A percentile compares a stretch with the other conserved stretches of the same genome.
Evolutionary conservation across 2,113 vertebrate genomes (phyloP).

Genomic region (Equus przewalskii): DNA sequence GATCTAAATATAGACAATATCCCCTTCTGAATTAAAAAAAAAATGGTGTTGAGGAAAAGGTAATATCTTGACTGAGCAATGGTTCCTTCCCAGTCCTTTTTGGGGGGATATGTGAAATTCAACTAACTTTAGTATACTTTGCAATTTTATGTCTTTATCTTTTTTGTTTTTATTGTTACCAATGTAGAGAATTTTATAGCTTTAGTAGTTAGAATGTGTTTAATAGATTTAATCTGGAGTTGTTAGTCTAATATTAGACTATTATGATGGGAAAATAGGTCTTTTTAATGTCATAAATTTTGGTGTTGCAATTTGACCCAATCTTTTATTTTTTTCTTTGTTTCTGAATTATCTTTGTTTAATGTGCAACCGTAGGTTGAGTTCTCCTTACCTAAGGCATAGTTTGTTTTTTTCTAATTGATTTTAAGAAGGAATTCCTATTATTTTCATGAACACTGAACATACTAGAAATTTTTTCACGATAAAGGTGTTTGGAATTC

Average conservation of each 20-base stretch:
- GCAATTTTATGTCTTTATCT: constrained; percentile 64
- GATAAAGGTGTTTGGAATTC: constrained; percentile 63
- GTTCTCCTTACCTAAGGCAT: constrained; percentile 59
- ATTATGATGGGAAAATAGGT: constrained; percentile 45
- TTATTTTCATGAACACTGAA: constrained; percentile 56
- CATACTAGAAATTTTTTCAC: constrained; percentile 37
- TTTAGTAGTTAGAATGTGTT: constrained; percentile 62
- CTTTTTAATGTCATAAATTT: constrained; percentile 61
- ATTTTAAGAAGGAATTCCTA: constrained; percentile 72
- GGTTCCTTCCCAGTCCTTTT: constrained; percentile 88
- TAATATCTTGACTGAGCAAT: constrained; percentile 98
- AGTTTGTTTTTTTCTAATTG: constrained; percentile 64
- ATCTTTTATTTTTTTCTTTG: constrained; percentile 9
- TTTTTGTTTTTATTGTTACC: constrained; percentile 69
- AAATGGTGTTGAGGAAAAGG: constrained; percentile 92
- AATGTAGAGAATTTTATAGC: constrained; percentile 61
- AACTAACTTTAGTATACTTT: constrained; percentile 70
- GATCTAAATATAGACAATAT: constrained; percentile 98
- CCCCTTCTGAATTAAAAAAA: constrained; percentile 95
- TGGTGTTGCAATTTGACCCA: constrained; percentile 59
- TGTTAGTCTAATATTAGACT: constrained; percentile 32
- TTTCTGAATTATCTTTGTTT: constrained; percentile 54
- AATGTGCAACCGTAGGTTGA: constrained; percentile 64
- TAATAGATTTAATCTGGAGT: constrained; percentile 73
- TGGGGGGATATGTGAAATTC: constrained; percentile 70